Evolutionary conservation across 2,888 invertebrate species (phyloP).

Genomic region (Ectemnius lituratus): DNA sequence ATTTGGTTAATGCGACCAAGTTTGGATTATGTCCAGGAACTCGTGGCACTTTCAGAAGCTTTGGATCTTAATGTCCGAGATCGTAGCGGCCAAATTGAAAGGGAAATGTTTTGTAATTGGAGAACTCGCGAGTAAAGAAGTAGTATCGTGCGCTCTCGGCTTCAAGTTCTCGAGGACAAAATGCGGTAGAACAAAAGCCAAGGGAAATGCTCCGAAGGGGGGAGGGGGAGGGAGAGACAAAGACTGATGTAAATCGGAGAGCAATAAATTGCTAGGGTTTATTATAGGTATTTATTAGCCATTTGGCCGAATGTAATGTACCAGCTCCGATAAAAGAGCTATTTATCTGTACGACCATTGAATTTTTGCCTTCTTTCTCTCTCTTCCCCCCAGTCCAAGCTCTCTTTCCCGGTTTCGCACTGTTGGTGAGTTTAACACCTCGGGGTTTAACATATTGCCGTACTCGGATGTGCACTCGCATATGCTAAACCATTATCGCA

Average conservation of each 20-base stretch:
- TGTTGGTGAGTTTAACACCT: neutral
- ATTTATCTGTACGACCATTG: slow-evolving; percentile 26
- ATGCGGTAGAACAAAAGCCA: too few species aligned
- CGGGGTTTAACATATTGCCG: too few species aligned
- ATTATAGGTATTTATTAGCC: slow-evolving; percentile 32
- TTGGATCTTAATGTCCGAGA: neutral
- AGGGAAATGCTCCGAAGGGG: too few species aligned
- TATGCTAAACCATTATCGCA: too few species aligned
- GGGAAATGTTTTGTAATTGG: neutral
- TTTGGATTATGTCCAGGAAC: slow-evolving; percentile 47
- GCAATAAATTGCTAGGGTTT: slow-evolving; percentile 24
- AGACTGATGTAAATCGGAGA: slow-evolving; percentile 24
- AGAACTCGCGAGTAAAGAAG: neutral
- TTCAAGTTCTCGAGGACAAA: too few species aligned
- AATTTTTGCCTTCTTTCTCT: slow-evolving; percentile 13
- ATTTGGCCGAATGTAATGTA: slow-evolving; percentile 26
- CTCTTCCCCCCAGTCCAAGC: too few species aligned
- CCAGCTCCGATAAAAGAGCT: slow-evolving; percentile 27
- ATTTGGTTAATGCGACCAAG: slow-evolving; percentile 43
- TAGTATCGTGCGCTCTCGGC: neutral
- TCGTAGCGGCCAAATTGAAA: neutral
- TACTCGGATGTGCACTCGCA: too few species aligned
- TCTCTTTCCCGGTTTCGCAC: slow-evolving; percentile 9
- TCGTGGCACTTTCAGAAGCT: slow-evolving; percentile 14
- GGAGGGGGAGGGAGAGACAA: too few species aligned